Evolutionary conservation across 2,113 vertebrate genomes (phyloP), one percentile per base, ranked within the genome.

Genomic region (Nyctereutes procyonoides): DNA sequence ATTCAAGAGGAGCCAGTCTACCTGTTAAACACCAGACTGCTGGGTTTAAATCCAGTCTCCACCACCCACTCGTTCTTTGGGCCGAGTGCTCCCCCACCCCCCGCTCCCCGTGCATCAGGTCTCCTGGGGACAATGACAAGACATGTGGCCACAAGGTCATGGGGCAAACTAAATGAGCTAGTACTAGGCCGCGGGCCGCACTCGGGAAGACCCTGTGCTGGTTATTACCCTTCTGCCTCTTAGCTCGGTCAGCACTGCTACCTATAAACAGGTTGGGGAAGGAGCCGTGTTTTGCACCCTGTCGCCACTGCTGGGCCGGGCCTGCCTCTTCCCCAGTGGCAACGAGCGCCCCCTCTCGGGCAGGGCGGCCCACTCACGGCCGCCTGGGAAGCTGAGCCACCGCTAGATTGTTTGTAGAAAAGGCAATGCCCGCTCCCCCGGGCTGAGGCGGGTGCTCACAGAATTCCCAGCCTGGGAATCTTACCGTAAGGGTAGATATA

Each of bases 401-500:
- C 17, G 30, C 85, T 73, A 4, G 51, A 7, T 2, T 5, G 24
- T 22, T 1, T 4, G 20, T 22, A 7, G 60, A 83, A n/a, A 3
- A 95, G 94, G 97, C 90, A 13, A 20, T 0, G 0, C 53, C 60
- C 88, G n/a, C 81, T 93, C 96, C 1, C 0, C 0, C 91, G 71
- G 91, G 84, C 88, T 85, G 96, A 97, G 97, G 87, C 30, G 65
- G 97, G 88, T 96, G 67, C 82, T 96, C 24, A 83, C 93, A 62
- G 69, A 81, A 38, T 85, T 83, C 73, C 92, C 96, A 97, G 83
- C 95, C 92, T 97, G 73, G 83, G 97, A 79, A 58, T 82, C 55
- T 98, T 98, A 97, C 97, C 73, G 94, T 98, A 97, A 98, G 97
- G 97, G 94, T 94, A 84, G 95, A 55, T 96, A 77, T 98, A 97